Conservation (phyloP, 2,888 invertebrate species). For the Aleiodes testaceus region DNA sequence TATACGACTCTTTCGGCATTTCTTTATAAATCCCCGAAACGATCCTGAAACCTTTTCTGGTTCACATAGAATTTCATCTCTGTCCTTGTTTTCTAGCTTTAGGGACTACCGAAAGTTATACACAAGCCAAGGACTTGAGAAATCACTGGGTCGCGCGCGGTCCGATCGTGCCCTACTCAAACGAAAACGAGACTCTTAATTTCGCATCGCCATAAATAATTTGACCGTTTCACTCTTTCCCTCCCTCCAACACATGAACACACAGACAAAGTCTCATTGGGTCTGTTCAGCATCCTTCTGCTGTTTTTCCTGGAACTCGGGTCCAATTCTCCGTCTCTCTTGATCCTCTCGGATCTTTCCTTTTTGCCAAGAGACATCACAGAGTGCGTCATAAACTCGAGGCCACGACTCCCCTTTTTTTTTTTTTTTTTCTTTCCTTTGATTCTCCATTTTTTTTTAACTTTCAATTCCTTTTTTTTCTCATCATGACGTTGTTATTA, state of each 20-base stretch:
- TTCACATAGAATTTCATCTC: conserved; percentile 18
- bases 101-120: conserved; percentile 21
- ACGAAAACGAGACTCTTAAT: conserved; percentile 70
- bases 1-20: conserved; percentile 32
- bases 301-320: conserved; percentile 25
- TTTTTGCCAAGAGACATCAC: conserved; percentile 24
- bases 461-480: conserved; percentile 12
- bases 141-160: conserved; percentile 61
- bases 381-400: conserved; percentile 35
- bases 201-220: conserved; percentile 72
- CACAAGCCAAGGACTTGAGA: conserved; percentile 60
- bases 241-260: conserved; percentile 65
- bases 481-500: neutral
- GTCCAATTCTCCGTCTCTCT: conserved; percentile 26
- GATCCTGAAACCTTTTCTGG: neutral
- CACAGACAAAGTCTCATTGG: conserved; percentile 28
- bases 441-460: conserved; percentile 4
- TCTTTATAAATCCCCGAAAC: conserved; percentile 17
- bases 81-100: conserved; percentile 19
- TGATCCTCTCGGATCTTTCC: conserved; percentile 43
- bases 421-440: conserved; percentile 25
- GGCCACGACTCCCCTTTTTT: conserved; percentile 40
- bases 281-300: conserved; percentile 32
- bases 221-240: conserved; percentile 64
- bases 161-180: conserved; percentile 63